These are phyloP conservation scores for Meriones psammophilus DNA, from an alignment of 2,797 vertebrate species.

Conservation along the genomic window DNA sequence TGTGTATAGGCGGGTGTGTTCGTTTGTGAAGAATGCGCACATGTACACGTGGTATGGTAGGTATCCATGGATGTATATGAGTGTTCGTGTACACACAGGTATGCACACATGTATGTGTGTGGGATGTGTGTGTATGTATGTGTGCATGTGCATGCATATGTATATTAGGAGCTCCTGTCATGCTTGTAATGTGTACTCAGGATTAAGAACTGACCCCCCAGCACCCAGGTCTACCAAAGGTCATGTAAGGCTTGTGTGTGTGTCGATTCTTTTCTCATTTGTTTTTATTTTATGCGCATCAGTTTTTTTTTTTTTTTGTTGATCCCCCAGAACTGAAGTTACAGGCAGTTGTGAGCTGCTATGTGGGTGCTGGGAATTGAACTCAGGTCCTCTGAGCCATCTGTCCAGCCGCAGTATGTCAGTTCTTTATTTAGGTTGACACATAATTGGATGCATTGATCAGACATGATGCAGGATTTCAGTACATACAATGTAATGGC, in stretches of 20 bases:
- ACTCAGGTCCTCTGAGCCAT: no score
- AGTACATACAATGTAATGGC: neutral
- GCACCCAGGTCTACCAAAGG: neutral
- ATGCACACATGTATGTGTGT: neutral
- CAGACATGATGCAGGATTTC: neutral
- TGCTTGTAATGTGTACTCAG: fast-evolving
- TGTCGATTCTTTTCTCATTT: no score
- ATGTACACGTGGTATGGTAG: neutral
- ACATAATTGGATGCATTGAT: neutral
- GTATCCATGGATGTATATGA: neutral
- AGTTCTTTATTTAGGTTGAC: neutral
- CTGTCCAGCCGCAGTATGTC: no score
- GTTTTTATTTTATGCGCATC: no score
- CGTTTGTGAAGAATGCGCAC: neutral
- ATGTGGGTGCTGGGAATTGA: no score
- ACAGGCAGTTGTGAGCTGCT: no score
- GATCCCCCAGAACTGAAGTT: no score
- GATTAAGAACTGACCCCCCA: neutral
- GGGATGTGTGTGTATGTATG: neutral
- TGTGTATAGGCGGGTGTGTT: neutral
- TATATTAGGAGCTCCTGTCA: neutral
- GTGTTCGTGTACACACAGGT: neutral
- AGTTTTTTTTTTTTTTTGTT: neutral
- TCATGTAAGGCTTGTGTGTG: neutral
- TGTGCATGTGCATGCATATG: neutral